phyloP scores from a whole-genome alignment of 2,888 invertebrate genomes.

The Limnephilus rhombicus region DNA sequence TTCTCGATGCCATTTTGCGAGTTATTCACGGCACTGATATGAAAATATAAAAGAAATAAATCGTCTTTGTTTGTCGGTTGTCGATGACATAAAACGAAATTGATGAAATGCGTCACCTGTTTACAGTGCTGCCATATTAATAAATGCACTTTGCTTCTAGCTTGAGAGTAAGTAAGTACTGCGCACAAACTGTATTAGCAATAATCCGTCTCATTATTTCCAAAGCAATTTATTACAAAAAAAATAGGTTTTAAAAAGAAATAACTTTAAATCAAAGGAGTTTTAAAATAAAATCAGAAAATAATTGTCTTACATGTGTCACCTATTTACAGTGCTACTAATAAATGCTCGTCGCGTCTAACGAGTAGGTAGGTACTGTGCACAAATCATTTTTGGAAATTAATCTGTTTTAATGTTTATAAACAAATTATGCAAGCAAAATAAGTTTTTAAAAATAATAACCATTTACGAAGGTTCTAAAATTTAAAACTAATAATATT shows the following conservation, averaged over 20 bases:
- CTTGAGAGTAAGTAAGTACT: conserved; percentile 42
- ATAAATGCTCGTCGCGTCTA: conserved; percentile 29
- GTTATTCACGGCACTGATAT: conserved; percentile 48
- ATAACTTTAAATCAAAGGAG: no score
- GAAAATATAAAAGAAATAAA: conserved; percentile 56
- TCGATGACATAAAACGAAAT: conserved; percentile 66
- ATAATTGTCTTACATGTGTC: conserved; percentile 72
- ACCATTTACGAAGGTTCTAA: neutral
- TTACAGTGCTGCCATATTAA: conserved; percentile 71
- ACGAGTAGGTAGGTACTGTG: conserved; percentile 18
- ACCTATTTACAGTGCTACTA: conserved; percentile 74
- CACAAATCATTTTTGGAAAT: neutral
- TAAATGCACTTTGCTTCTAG: conserved; percentile 43
- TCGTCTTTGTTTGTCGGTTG: conserved; percentile 63
- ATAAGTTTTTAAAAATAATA: neutral
- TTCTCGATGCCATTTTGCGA: conserved; percentile 89
- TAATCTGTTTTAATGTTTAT: neutral
- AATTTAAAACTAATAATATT: neutral
- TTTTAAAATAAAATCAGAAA: conserved; percentile 1
- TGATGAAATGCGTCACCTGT: conserved; percentile 76
- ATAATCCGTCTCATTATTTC: neutral
- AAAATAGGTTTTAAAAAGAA: no score
- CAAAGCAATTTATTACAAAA: no score
- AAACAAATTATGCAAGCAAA: neutral
- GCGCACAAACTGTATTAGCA: neutral